Conservation (phyloP, 2,797 vertebrate genomes). For the Aselliscus stoliczkanus region DNA sequence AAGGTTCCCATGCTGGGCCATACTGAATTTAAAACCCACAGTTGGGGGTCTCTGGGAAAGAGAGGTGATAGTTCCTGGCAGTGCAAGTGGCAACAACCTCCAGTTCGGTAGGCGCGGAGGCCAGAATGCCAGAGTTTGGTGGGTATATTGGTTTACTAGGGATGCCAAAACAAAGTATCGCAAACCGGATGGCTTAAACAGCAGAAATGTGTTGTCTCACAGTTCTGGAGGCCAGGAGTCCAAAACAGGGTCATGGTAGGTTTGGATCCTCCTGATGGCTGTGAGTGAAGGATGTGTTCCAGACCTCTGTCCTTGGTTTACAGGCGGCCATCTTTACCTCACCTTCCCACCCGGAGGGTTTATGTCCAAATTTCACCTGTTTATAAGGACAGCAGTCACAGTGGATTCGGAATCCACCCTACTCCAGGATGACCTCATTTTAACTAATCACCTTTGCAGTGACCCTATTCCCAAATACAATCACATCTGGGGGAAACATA, state of each 20-base stretch:
- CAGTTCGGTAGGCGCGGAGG: not conserved
- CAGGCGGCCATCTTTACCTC: not conserved
- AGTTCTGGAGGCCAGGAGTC: not conserved
- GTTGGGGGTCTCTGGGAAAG: not conserved
- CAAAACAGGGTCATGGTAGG: rapidly evolving
- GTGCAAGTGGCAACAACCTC: no score
- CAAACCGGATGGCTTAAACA: not conserved
- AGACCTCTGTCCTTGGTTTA: not conserved
- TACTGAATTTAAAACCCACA: not conserved
- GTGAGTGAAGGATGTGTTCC: not conserved
- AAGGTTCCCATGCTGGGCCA: not conserved
- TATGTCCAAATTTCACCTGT: not conserved
- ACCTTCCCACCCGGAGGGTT: not conserved
- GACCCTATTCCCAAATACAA: not conserved
- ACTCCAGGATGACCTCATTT: not conserved
- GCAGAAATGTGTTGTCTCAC: not conserved
- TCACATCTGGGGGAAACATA: not conserved
- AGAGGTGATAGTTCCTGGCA: not conserved
- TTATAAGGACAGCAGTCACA: not conserved
- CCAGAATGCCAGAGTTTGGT: not conserved
- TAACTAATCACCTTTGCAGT: not conserved
- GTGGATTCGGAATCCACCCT: not conserved
- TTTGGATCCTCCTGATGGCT: not conserved
- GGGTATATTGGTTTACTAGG: not conserved
- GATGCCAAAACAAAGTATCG: not conserved